Conservation (phyloP, 2,797 vertebrate genomes). For the Onychomys arenicola region DNA sequence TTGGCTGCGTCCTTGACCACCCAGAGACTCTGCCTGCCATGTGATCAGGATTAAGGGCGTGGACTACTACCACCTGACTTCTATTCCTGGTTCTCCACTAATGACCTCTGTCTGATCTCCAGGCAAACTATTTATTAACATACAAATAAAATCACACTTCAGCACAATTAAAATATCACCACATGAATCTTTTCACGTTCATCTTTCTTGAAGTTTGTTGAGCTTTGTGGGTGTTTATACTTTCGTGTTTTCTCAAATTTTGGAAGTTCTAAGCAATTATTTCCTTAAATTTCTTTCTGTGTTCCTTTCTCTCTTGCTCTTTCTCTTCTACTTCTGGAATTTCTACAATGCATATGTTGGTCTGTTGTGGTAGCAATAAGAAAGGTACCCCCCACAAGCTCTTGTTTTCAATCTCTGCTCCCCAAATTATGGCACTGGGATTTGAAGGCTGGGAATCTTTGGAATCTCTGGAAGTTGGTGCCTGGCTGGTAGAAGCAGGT, state of each 20-base stretch:
- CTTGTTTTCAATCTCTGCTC: neutral
- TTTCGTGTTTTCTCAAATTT: neutral
- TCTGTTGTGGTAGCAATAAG: neutral
- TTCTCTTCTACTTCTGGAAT: neutral
- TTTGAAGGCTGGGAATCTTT: neutral
- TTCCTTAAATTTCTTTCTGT: neutral
- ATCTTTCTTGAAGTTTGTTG: neutral
- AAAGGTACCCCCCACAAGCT: neutral
- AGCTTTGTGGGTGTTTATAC: neutral
- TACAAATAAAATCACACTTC: too few species aligned
- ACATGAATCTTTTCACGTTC: neutral
- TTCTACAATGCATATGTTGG: neutral
- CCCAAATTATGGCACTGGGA: neutral
- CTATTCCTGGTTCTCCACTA: too few species aligned
- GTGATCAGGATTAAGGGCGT: too few species aligned
- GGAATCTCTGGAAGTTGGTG: neutral
- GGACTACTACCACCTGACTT: too few species aligned
- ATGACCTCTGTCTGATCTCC: too few species aligned
- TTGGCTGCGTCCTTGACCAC: too few species aligned
- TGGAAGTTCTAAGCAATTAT: neutral
- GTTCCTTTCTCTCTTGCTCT: neutral
- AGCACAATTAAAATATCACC: too few species aligned
- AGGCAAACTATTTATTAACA: too few species aligned
- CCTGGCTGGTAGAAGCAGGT: neutral
- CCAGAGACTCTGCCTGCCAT: too few species aligned